These are phyloP conservation scores for Corythornis madagascariensis DNA, from an alignment of 2,113 vertebrate genomes.

Conservation along the genomic window DNA sequence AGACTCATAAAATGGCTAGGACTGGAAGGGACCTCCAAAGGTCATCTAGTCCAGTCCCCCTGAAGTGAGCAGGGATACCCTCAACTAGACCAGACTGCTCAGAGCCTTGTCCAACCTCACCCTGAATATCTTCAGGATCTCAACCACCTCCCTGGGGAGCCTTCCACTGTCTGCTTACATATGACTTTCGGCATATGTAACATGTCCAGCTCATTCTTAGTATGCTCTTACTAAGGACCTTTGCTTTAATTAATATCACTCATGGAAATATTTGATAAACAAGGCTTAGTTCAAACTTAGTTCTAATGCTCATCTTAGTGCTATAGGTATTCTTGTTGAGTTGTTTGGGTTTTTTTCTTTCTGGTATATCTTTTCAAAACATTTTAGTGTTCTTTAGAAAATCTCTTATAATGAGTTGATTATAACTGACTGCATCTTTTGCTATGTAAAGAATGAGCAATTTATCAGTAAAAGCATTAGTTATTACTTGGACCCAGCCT, in stretches of 20 bases:
- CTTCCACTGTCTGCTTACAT: too few species aligned
- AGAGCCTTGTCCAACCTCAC: too few species aligned
- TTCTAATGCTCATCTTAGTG: neutral
- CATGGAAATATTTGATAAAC: neutral
- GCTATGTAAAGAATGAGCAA: neutral
- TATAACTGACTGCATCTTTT: neutral
- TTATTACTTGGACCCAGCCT: neutral
- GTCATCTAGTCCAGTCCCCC: too few species aligned
- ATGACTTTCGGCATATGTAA: neutral
- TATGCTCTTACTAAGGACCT: neutral
- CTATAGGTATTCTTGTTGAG: neutral
- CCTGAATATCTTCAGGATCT: too few species aligned
- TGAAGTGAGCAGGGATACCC: too few species aligned
- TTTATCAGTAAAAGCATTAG: neutral
- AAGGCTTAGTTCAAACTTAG: neutral
- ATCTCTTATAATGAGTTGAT: neutral
- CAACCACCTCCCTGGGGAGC: too few species aligned
- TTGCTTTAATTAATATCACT: neutral
- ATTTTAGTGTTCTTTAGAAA: neutral
- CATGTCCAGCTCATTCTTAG: neutral
- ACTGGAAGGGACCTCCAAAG: too few species aligned
- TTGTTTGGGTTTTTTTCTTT: neutral
- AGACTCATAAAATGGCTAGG: too few species aligned
- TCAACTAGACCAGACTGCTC: too few species aligned
- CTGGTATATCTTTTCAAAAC: neutral